Base-by-base conservation (phyloP, 2,113 vertebrate genomes). In the Crotophaga sulcirostris region DNA sequence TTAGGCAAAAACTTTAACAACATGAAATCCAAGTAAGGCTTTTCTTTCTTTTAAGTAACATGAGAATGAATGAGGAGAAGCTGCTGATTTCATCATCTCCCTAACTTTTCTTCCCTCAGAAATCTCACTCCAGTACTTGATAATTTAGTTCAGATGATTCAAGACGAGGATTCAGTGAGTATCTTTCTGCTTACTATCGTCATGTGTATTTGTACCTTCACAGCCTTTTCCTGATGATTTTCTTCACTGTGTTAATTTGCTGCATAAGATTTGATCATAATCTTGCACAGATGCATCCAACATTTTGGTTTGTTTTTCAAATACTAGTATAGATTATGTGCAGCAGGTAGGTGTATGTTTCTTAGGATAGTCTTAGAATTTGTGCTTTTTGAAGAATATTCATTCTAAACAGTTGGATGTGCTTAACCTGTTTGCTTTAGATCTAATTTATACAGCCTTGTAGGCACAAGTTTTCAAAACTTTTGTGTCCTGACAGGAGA, bases 1-100 rank as follows among this genome's bases (percentile, higher is more conserved):
- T 97, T 99, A 96, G 99, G 99, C 95, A 99, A 99, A 98, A 99
- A 99, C 94, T 99, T 99, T 98, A 99, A 98, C 98, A 99, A 99
- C 98, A 99, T 99, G 98, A 99, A 99, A 96, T 99, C 99, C 96
- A 99, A 99, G 99, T 99, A 99, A 99, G 99, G 89, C 76, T 94
- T 96, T 96, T 89, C 42, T 94, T 95, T 94, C 87, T 95, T 96
- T 84, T 77, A 81, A 94, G 78, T 93, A 87, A 79, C 24, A 36
- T 68, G 72, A 85, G 83, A 96, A 92, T 94, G 85, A 49, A 63
- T 96, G 80, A 88, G 38, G 78, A 89, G 84, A 97, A 96, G 29
- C 87, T 89, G 85, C 82, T 93, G 78, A 91, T 97, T 97, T 98
- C 90, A 97, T 87, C 94, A 14, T 96, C 82, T 90, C 58, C 86